Evolutionary conservation across 2,888 invertebrate genomes (phyloP), one percentile per base, ranked within the genome.

Genomic region (Melinaea marsaeus): DNA sequence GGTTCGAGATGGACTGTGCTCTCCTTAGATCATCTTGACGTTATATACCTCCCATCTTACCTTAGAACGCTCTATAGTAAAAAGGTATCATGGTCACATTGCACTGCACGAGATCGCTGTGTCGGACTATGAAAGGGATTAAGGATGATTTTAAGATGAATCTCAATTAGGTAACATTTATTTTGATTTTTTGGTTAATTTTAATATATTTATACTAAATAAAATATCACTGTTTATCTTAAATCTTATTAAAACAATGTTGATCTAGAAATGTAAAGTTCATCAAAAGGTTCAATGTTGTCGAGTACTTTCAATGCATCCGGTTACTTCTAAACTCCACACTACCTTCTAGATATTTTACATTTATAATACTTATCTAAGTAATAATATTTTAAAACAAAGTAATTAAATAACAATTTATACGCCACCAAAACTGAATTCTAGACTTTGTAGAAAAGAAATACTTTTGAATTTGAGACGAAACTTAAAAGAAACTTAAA

Each of bases 21-120:
- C 80, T 71, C 69, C 71, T 65, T 68, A 71, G 79, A 77, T 77
- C 76, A 66, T 69, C 72, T 72, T 74, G 75, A 69, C 79, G 80
- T 81, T 87, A 77, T 90, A 90, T 90, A 89, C 80, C 80, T 73
- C 74, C 69, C 74, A 67, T 62, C 73, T 71, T 73, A 76, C 72
- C 79, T 74, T 79, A 79, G 80, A 81, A 75, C 76, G 79, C 76
- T 73, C 69, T 65, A 62, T 69, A 61, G 81, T 84, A 86, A 86
- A 87, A 85, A 74, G 74, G 81, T 84, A 88, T 86, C 88, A 89
- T 75, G 88, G 88, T 77, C 88, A 74, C 67, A 74, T 73, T 74
- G 71, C 69, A 61, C 63, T 64, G 68, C 51, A 58, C 63, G 66
- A 68, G 70, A 64, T 67, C 71, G 68, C 65, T 61, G 63, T 67